Percentiles rank a stretch among this genome's conserved stretches.
These are phyloP conservation scores for Arbacia lixula DNA, from an alignment of 53 echinoderm and acorn worm genomes.

Conservation along the genomic window DNA sequence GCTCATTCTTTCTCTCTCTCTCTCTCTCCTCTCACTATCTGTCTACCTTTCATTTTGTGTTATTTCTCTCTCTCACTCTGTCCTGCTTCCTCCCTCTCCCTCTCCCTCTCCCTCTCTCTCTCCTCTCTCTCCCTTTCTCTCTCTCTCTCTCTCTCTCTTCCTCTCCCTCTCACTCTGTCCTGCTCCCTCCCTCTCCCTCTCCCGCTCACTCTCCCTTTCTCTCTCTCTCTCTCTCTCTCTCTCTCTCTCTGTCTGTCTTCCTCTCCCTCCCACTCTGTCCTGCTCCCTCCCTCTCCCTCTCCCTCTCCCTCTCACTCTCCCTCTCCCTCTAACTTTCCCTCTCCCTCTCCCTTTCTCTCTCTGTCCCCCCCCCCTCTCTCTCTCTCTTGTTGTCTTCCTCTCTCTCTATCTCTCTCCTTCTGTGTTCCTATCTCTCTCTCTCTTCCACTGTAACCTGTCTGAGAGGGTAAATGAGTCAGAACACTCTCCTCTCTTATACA, in stretches of 20 bases:
- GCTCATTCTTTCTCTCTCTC: conserved; percentile 34
- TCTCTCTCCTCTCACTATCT: conserved; percentile 20
- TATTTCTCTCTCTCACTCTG: background rate
- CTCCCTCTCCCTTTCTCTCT: conserved; percentile 29
- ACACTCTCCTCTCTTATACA: background rate
- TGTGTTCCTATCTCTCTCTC: too few relatives aligned
- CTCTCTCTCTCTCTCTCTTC: conserved; percentile 43
- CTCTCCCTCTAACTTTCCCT: too few relatives aligned
- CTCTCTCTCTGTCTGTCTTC: too few relatives aligned
- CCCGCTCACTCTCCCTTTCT: too few relatives aligned
- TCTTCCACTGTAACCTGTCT: too few relatives aligned
- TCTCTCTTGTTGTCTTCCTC: conserved; percentile 53
- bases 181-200: conserved; percentile 23
- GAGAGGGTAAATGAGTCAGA: too few relatives aligned
- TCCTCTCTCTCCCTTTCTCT: conserved; percentile 48
- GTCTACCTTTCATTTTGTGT: background rate
- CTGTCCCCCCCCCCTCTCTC: conserved; percentile 27
- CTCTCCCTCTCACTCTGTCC: conserved; percentile 16
- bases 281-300: conserved; percentile 15
- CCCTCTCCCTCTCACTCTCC: conserved; percentile 41
- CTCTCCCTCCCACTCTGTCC: background rate
- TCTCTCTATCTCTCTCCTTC: conserved; percentile 33
- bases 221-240: background rate
- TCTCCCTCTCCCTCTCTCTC: conserved; percentile 31
- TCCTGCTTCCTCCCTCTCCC: conserved; percentile 3